Base-by-base conservation (phyloP, 2,888 invertebrate genomes). In the Pollenia labialis region DNA sequence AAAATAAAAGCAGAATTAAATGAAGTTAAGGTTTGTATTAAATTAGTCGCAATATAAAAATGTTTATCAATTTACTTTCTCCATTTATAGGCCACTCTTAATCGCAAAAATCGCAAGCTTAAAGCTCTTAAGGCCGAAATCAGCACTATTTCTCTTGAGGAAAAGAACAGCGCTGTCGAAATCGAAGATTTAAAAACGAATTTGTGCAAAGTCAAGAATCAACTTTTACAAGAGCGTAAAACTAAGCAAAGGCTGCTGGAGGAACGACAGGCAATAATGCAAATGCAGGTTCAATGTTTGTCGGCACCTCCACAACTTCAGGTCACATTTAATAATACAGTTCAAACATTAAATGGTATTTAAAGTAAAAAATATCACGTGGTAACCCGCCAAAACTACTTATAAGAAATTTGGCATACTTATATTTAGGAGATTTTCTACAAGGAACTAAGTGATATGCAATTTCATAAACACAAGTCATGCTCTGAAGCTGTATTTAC, bases 111-210 rank as follows among this genome's bases (percentile, higher is more conserved):
- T 48, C 92, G 91, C 11, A 93, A 92, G 64, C 80, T 93, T 4
- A 93, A 93, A 88, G 91, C 93, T 2, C 89, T 93, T 0, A 89
- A 90, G 52, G 93, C 93, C 14, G 93, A 93, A 88, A 85, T 93
- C 10, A 89, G 90, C 62, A 90, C 90, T 8, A 91, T 90, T 50
- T 90, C 92, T 56, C 89, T 91, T 0, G 94, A 93, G 56, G 91
- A 93, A 16, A 92, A 90, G 76, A 85, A 89, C 4, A 91, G 92
- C 69, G 90, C 89, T 3, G 74, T 89, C 12, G 88, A 91, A 83
- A 87, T 93, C 50, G 92, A 92, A 54, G 90, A 92, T 44, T 84
- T 93, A 40, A 92, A 92, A 16, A 60, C 88, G 9, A 90, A 89
- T 85, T 89, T 93, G 50, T 90, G 91, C 0, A 89, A 89, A 62